Base-by-base conservation (phyloP, 2,113 vertebrate genomes). In the Ictalurus furcatus region DNA sequence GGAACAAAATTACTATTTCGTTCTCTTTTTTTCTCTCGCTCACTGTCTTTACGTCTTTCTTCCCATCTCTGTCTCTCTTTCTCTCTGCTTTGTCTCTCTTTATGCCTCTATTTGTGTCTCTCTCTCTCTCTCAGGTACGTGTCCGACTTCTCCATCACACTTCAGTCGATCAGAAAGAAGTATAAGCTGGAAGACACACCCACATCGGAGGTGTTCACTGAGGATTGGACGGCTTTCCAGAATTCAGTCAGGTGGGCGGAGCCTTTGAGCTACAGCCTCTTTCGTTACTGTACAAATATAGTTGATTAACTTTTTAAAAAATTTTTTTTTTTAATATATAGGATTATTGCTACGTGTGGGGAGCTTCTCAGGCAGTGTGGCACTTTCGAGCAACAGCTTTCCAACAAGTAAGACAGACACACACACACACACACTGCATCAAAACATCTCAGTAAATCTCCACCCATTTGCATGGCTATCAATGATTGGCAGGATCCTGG, bases 181-280 rank as follows among this genome's bases (percentile, higher is more conserved):
- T 99, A 97, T 86, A 97, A 93, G 67, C 93, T 99, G 91, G 98
- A 99, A 69, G 97, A 98, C 23, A 92, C 94, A 1, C 92, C 95
- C 0, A 93, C 94, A 65, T 95, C 94, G 21, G 94, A 96, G 2
- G 93, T 93, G 28, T 99, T 99, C 91, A 97, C 97, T 79, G 98
- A 99, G 90, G 98, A 99, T 91, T 99, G 98, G 98, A 96, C 98
- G 0, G 96, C 98, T 4, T 99, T 99, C 92, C 98, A 99, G 90
- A 98, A 96, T 93, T 97, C 97, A 25, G 91, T 99, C 90, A 96
- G 98, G 98, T 99, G 91, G 93, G 88, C 63, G 9, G 19, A 54
- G 76, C 52, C 48, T 25, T 9, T 11, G 30, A 14, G 21, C 25
- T 48, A 59, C 61, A 69, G 59, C 65, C n/a, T 23, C 11, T 37